Percentiles rank a stretch among this genome's conserved stretches.
Conservation (phyloP, 1,140 invertebrate genomes). For the Aphidius ervi region DNA sequence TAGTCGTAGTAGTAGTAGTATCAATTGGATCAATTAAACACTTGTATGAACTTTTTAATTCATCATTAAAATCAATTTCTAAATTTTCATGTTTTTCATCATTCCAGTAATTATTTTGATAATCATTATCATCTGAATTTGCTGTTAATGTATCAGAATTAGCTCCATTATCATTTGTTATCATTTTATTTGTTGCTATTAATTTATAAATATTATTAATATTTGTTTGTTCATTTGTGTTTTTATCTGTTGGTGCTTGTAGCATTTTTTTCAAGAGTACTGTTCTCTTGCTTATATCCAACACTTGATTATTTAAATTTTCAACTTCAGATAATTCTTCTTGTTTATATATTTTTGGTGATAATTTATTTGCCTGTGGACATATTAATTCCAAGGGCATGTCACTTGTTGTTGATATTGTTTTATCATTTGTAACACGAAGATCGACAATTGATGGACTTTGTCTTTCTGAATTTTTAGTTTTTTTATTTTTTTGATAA, state of each 20-base stretch:
- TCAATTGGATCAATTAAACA: not conserved
- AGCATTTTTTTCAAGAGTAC: conserved; percentile 46
- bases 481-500: conserved; percentile 29
- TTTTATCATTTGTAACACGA: conserved; percentile 25
- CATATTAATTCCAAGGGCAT: conserved; percentile 16
- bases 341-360: conserved; percentile 13
- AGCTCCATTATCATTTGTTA: conserved; percentile 29
- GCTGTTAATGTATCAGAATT: conserved; percentile 49
- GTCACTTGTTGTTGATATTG: conserved; percentile 13
- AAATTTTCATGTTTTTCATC: conserved; percentile 1
- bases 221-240: conserved; percentile 42
- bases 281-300: conserved; percentile 26
- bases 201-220: conserved; percentile 30
- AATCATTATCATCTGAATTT: conserved; percentile 40
- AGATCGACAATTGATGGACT: conserved; percentile 31
- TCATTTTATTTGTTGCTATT: conserved; percentile 27
- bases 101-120: conserved; percentile 25
- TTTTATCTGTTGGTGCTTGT: conserved; percentile 46
- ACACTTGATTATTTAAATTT: conserved; percentile 20
- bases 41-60: no score
- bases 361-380: conserved; percentile 7
- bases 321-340: conserved; percentile 12
- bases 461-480: conserved; percentile 26
- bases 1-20: no score
- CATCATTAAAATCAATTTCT: no score